Evolutionary conservation across 1,140 invertebrate species (phyloP).

Genomic region (Brachionus sp.): DNA sequence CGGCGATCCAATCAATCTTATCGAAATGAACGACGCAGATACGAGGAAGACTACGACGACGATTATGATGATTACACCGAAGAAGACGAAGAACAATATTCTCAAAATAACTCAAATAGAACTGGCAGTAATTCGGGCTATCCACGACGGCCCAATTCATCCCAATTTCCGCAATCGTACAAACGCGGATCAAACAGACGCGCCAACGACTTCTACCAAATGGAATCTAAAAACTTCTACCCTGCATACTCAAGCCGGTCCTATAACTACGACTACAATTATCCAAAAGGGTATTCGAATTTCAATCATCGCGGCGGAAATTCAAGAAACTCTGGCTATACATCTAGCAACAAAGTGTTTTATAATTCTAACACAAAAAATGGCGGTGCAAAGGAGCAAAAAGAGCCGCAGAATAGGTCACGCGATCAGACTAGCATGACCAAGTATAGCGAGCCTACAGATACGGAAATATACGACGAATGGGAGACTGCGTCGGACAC

Average conservation of each 20-base stretch:
- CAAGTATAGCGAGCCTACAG: constrained; percentile 20
- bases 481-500: constrained; percentile 39
- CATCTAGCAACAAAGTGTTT: background rate
- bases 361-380: background rate
- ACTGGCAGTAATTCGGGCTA: background rate
- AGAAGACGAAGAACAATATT: background rate
- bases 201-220: background rate
- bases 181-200: background rate
- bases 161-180: background rate
- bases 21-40: background rate
- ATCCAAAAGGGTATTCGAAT: background rate
- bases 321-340: background rate
- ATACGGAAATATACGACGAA: constrained; percentile 40
- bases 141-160: background rate
- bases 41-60: background rate
- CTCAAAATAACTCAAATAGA: background rate
- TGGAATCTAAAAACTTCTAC: background rate
- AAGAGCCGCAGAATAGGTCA: background rate
- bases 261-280: background rate
- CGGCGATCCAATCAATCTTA: background rate
- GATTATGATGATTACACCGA: constrained; percentile 3
- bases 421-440: constrained; percentile 18
- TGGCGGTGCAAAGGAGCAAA: background rate
- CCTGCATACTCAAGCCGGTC: background rate
- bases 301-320: background rate